Evolutionary conservation across 2,888 invertebrate genomes (phyloP).

Genomic region (Chrysolina haemoptera): DNA sequence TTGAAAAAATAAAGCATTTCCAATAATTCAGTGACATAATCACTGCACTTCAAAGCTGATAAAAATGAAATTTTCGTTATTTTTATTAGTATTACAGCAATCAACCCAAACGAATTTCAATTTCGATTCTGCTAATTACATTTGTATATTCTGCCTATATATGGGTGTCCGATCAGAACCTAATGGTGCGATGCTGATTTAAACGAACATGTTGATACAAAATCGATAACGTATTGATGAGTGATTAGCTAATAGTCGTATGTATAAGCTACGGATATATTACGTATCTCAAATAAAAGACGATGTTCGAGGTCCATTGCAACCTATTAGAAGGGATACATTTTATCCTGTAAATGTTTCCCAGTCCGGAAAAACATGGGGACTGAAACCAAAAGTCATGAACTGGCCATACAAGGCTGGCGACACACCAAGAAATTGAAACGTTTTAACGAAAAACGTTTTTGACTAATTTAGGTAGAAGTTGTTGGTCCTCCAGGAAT

Average conservation of each 20-base stretch:
- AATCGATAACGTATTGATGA: constrained; percentile 29
- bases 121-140: constrained; percentile 23
- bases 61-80: neutral
- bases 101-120: constrained; percentile 18
- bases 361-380: neutral
- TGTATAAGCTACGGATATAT: constrained; percentile 18
- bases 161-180: constrained; percentile 30
- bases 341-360: neutral
- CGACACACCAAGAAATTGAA: too few species aligned
- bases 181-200: constrained; percentile 41
- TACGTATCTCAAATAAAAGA: constrained; percentile 25
- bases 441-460: too few species aligned
- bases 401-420: too few species aligned
- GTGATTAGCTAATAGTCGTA: constrained; percentile 31
- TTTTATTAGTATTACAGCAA: constrained; percentile 9
- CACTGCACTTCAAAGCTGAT: constrained; percentile 21
- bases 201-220: constrained; percentile 38
- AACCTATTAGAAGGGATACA: too few species aligned
- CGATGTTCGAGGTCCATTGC: constrained; percentile 8
- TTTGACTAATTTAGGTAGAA: too few species aligned
- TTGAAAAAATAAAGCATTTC: neutral
- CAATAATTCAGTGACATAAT: neutral
- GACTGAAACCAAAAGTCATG: too few species aligned
- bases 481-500: too few species aligned
- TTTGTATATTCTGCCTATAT: constrained; percentile 25